Base-by-base conservation (phyloP, 2,888 invertebrate species). In the Lepidochrysops patricia region DNA sequence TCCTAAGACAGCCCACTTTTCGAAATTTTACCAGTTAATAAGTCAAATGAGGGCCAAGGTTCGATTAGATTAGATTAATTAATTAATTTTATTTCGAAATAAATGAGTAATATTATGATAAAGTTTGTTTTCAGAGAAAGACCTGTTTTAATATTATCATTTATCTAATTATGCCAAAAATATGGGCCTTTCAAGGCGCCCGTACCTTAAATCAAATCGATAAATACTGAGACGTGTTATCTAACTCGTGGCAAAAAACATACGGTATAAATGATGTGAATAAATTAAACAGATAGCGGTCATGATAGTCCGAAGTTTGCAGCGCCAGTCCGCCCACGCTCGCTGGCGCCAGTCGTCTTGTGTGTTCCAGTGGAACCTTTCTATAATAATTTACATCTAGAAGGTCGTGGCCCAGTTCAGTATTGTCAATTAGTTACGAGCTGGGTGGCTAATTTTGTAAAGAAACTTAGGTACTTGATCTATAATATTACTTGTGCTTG, bases 291-390 rank as follows among this genome's bases (percentile, higher is more conserved):
- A 35, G 37, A 37, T 59, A 59, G 49, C 50, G 34, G 34, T 50
- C 49, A 52, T 52, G 59, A 72, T 75, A 74, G 77, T 82, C 81
- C 63, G 63, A 61, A 65, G 71, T 72, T 71, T 71, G 72, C 73
- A 69, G 75, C 71, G 73, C 69, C 72, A 69, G 84, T 80, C 74
- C 84, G 72, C 86, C 85, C 80, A 85, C 57, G 62, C 62, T 71
- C 72, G 70, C 70, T 70, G 67, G 64, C 64, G 64, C 63, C 60
- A 63, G 63, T 62, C 65, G 61, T 57, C 65, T 64, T 62, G 64
- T 67, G 63, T 43, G 61, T 63, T 66, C 65, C 60, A 59, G 60
- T 62, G 57, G 59, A 58, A 37, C 57, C 59, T 59, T 54, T 29
- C 43, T 23, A 35, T 50, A 63, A 62, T 64, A 29, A 54, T 54